A percentile compares a stretch with the other conserved stretches of the same genome.
phyloP scores from a whole-genome alignment of 2,797 vertebrate genomes.

The Gobionotothen gibberifrons region DNA sequence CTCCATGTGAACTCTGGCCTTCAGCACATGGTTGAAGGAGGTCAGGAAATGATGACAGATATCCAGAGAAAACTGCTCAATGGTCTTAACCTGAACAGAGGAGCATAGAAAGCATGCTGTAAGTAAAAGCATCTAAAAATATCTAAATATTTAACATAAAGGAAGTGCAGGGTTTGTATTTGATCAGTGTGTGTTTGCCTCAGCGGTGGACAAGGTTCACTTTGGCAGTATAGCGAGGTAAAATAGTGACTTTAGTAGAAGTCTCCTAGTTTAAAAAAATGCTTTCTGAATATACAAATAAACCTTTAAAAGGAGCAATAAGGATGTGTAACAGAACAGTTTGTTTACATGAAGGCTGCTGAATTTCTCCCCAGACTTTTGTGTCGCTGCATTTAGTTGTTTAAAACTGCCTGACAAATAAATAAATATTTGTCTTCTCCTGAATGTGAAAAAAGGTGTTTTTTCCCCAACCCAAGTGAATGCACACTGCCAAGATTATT shows the following conservation, averaged over 20 bases:
- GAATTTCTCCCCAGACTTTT: neutral
- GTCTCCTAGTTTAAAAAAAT: neutral
- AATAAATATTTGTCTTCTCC: neutral
- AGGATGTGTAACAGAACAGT: neutral
- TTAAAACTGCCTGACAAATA: neutral
- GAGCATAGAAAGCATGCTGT: conserved; percentile 23
- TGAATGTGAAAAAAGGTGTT: neutral
- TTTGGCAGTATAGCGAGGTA: neutral
- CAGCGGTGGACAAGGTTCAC: neutral
- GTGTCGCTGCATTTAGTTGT: neutral
- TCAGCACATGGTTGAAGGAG: conserved; percentile 89
- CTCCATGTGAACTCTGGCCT: conserved; percentile 87
- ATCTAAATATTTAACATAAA: no score
- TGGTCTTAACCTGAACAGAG: conserved; percentile 85
- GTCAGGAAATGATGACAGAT: conserved; percentile 94
- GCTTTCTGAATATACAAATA: neutral
- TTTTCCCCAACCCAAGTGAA: neutral
- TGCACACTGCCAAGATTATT: neutral
- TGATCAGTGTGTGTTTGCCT: conserved; percentile 10
- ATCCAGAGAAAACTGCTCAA: conserved; percentile 92
- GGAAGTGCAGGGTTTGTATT: no score
- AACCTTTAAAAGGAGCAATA: neutral
- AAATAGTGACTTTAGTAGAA: neutral
- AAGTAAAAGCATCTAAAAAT: no score
- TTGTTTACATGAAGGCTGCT: neutral